A percentile compares a stretch with the other conserved stretches of the same genome.
Conservation (phyloP, 1,140 invertebrate species). For the Augochlora pura region DNA sequence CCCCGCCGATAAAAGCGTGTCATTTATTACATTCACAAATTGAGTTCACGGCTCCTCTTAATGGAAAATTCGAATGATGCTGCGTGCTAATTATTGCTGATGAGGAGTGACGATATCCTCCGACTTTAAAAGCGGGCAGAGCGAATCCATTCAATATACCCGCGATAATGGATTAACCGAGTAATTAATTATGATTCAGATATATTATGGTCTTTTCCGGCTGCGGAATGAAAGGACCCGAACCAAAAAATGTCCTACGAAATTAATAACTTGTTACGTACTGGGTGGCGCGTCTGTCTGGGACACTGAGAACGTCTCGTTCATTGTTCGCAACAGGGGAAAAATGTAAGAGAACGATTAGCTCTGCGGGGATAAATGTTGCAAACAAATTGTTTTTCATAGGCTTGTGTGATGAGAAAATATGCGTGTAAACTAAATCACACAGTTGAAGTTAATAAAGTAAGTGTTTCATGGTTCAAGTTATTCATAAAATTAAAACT, state of each 20-base stretch:
- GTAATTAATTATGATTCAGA: constrained; percentile 29
- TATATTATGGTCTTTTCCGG: not conserved
- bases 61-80: constrained; percentile 60
- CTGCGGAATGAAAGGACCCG: not conserved
- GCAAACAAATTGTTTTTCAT: too few species aligned
- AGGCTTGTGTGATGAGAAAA: too few species aligned
- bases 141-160: constrained; percentile 5
- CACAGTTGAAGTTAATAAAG: too few species aligned
- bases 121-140: constrained; percentile 19
- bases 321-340: too few species aligned
- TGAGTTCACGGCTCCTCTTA: constrained; percentile 44
- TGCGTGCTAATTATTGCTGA: constrained; percentile 54
- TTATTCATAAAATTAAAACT: too few species aligned
- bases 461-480: too few species aligned
- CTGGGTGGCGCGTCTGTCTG: too few species aligned
- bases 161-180: constrained; percentile 27
- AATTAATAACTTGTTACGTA: not conserved
- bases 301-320: too few species aligned
- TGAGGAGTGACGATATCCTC: constrained; percentile 48
- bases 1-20: constrained; percentile 50
- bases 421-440: too few species aligned
- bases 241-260: not conserved
- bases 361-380: too few species aligned
- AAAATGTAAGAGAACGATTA: too few species aligned
- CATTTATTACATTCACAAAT: constrained; percentile 60